Percentiles rank a stretch among this genome's conserved stretches.
These are phyloP conservation scores for Metopia argyrocephala DNA, from an alignment of 2,888 invertebrate species.

Conservation along the genomic window DNA sequence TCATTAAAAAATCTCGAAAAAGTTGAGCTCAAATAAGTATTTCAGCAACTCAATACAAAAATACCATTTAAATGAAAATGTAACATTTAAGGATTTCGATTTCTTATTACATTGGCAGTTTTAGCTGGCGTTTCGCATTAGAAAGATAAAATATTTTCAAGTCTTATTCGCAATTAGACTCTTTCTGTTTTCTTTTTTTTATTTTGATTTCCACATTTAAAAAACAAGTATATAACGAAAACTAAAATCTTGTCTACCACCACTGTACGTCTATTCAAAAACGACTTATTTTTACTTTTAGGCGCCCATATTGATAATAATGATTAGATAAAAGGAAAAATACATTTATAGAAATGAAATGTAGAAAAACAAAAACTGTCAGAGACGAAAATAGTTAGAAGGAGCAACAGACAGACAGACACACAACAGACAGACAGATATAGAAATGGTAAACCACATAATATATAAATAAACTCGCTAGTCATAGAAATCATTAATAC, in stretches of 20 bases:
- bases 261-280: slow-evolving; percentile 10
- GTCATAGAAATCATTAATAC: slow-evolving; percentile 40
- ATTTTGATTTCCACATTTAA: not conserved
- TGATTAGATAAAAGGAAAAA: slow-evolving; percentile 61
- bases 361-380: not conserved
- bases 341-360: slow-evolving; percentile 48
- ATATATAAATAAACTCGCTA: slow-evolving; percentile 13
- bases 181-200: not conserved
- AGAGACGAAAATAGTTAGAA: no score
- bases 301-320: slow-evolving; percentile 62
- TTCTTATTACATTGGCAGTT: slow-evolving; percentile 23
- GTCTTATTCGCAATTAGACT: not conserved
- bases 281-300: slow-evolving; percentile 43
- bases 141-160: slow-evolving; percentile 39
- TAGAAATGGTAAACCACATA: slow-evolving; percentile 25
- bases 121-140: slow-evolving; percentile 37
- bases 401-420: not conserved
- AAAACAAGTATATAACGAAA: not conserved
- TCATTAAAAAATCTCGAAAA: slow-evolving; percentile 40
- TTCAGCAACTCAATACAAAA: slow-evolving; percentile 41
- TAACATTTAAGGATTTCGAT: slow-evolving; percentile 23
- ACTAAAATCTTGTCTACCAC: not conserved
- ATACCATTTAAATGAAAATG: slow-evolving; percentile 43
- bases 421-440: not conserved
- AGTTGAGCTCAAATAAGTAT: slow-evolving; percentile 40